Base-by-base conservation (phyloP, 1,140 invertebrate species). In the Rhyacophila brunnea region DNA sequence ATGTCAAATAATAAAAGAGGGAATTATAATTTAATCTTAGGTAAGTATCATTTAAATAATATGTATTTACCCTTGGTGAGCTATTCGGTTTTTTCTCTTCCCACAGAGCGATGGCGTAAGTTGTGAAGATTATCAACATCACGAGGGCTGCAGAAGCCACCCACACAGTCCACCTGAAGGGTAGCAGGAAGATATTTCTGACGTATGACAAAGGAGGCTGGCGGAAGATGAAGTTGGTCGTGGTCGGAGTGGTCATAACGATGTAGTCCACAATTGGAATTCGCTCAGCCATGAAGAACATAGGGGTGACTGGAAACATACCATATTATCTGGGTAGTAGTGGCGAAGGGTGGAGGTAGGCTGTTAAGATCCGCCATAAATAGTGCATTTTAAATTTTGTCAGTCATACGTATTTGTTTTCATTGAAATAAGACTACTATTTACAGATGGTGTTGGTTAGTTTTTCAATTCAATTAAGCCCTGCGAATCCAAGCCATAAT, bases 151-250 rank as follows among this genome's bases (percentile, higher is more conserved):
- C 62, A 1, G 80, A 78, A 0, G 80, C 81, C n/a, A 81, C 32
- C 85, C 85, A 87, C 0, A 87, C 85, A 0, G 70, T 71, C 0
- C 62, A 72, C 28, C 80, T 74, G 67, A 87, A 87, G 0, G 85
- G 85, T 10, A 87, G 62, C 1, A 76, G 71, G 68, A 85, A 88
- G 43, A 87, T 81, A 64, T 87, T 87, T 13, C 75, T 77, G 6
- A 86, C 73, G 14, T 80, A 80, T 0, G 84, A 83, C 3, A 87
- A 68, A 40, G 85, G 81, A 0, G 86, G 85, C 68, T 83, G 79
- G 1, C 83, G 73, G 68, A 87, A 87, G 15, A 87, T 74, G 66
- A 87, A 87, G 15, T 74, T 73, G 0, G 81, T 79, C 1, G 78
- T 68, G 0, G 82, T 84, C 0, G 76, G 75, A 1, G 83, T 82